phyloP scores from a whole-genome alignment of 1,140 invertebrate genomes.

The Dreissena rostriformis region DNA sequence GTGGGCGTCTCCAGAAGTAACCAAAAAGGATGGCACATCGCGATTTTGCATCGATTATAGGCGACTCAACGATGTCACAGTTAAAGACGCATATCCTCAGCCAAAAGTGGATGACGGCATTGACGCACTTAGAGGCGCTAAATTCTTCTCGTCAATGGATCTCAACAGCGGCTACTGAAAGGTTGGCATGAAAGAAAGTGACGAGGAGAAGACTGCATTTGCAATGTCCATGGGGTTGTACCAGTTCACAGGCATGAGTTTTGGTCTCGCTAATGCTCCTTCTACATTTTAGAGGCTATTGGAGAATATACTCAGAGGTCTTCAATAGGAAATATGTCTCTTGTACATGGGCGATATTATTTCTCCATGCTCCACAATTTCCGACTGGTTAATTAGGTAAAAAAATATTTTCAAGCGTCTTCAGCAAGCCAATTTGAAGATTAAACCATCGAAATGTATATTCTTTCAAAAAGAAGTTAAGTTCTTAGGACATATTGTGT shows the following conservation, averaged over 20 bases:
- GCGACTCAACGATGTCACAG: conserved; percentile 1
- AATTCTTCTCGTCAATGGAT: conserved; percentile 24
- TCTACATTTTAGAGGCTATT: no score
- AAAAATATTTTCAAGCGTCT: no score
- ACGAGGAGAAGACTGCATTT: conserved; percentile 35
- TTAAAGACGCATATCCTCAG: conserved; percentile 20
- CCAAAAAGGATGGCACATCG: conserved; percentile 14
- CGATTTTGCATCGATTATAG: conserved; percentile 9
- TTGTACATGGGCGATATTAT: no score
- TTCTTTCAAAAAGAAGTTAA: conserved; percentile 57
- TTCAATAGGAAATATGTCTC: no score
- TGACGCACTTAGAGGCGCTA: conserved; percentile 3
- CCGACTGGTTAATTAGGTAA: no score
- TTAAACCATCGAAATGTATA: conserved; percentile 55
- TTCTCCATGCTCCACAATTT: no score
- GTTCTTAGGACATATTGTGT: conserved; percentile 66
- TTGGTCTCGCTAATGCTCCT: no score
- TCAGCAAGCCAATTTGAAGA: no score
- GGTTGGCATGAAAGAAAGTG: conserved; percentile 11
- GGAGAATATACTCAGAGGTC: no score
- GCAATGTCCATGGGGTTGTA: no score
- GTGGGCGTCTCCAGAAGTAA: not conserved
- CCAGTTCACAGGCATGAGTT: no score
- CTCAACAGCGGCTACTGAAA: conserved; percentile 2
- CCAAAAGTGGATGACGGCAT: conserved; percentile 6